Percentiles rank a stretch among this genome's conserved stretches.
phyloP scores from a whole-genome alignment of 1,140 invertebrate genomes.

The Episyrphus balteatus region DNA sequence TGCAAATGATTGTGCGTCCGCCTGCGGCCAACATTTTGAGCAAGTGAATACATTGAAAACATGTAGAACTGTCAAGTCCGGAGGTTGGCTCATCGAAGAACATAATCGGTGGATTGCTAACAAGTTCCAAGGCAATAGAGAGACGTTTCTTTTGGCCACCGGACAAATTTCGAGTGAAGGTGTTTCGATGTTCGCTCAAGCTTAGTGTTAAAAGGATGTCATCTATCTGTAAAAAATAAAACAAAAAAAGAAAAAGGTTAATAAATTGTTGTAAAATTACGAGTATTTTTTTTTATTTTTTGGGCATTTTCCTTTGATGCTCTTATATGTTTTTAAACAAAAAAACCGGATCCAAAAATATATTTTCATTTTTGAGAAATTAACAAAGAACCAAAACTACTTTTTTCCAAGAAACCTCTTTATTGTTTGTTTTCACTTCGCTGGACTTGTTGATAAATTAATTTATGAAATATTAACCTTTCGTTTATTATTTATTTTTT shows the following conservation, averaged over 20 bases:
- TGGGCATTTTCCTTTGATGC: neutral
- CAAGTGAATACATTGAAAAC: slow-evolving; percentile 83
- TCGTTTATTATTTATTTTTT: neutral
- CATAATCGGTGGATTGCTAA: slow-evolving; percentile 92
- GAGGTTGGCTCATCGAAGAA: slow-evolving; percentile 97
- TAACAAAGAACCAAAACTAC: too few species aligned
- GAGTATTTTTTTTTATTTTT: slow-evolving; percentile 1
- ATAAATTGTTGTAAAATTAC: neutral
- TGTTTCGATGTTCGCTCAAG: slow-evolving; percentile 72
- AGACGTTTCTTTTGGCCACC: slow-evolving; percentile 94
- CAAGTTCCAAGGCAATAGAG: slow-evolving; percentile 89
- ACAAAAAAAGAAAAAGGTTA: neutral
- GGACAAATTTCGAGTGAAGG: slow-evolving; percentile 80
- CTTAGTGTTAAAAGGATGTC: slow-evolving; percentile 86
- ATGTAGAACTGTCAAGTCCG: slow-evolving; percentile 87
- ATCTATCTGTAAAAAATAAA: slow-evolving; percentile 52
- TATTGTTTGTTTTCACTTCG: too few species aligned
- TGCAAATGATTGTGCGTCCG: slow-evolving; percentile 91
- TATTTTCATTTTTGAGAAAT: too few species aligned
- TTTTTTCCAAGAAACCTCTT: too few species aligned
- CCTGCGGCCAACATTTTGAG: slow-evolving; percentile 79
- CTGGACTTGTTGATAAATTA: too few species aligned
- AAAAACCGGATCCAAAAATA: too few species aligned
- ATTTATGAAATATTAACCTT: too few species aligned
- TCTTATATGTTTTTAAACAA: too few species aligned